These are phyloP conservation scores for Barbus barbus DNA, from an alignment of 2,113 vertebrate genomes.

Conservation along the genomic window DNA sequence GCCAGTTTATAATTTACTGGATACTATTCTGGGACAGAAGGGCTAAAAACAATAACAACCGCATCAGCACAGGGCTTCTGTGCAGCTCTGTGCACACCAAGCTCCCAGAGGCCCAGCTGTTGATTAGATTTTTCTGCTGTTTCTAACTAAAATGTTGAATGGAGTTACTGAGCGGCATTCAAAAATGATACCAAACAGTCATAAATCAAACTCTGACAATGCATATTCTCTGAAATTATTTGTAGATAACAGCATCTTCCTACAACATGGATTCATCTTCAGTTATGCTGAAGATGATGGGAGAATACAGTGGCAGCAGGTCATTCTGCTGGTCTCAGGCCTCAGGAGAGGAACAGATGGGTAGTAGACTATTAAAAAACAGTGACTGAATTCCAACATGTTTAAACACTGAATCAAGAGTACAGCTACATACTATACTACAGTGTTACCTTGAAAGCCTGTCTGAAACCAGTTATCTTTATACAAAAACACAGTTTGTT, in stretches of 20 bases:
- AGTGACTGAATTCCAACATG: slow-evolving; percentile 6
- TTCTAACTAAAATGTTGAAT: slow-evolving; percentile 27
- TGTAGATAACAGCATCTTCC: slow-evolving; percentile 21
- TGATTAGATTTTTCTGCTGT: slow-evolving; percentile 39
- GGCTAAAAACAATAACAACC: slow-evolving; percentile 14
- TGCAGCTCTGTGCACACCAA: slow-evolving; percentile 6
- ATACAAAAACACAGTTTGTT: neutral
- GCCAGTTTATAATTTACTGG: neutral
- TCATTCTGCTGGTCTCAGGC: slow-evolving; percentile 15
- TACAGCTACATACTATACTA: neutral
- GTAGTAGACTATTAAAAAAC: too few species aligned
- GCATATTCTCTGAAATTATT: neutral
- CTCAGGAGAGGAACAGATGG: neutral
- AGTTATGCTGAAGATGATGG: neutral
- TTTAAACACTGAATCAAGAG: neutral
- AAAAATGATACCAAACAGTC: slow-evolving; percentile 4
- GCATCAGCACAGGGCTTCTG: slow-evolving; percentile 9
- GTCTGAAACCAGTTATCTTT: neutral
- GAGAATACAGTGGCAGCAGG: neutral
- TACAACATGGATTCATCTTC: neutral
- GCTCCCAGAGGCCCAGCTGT: neutral
- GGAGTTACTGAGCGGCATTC: neutral
- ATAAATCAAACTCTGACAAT: slow-evolving; percentile 22
- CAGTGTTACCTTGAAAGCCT: neutral
- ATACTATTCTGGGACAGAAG: neutral